A percentile compares a stretch with the other conserved stretches of the same genome.
phyloP scores from a whole-genome alignment of 1,140 invertebrate genomes.

The Lepidostoma basale region DNA sequence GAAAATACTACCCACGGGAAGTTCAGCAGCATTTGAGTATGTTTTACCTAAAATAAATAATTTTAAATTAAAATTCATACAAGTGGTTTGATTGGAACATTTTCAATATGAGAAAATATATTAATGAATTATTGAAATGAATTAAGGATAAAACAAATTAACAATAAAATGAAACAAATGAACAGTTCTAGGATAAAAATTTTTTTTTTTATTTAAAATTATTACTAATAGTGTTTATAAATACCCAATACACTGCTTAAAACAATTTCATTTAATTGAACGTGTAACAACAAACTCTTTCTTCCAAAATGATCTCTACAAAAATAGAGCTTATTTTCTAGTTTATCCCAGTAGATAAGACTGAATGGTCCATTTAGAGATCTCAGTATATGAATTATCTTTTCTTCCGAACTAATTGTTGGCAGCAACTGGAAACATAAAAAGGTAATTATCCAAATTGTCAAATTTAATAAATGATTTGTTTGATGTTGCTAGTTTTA shows the following conservation, averaged over 20 bases:
- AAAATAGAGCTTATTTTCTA: conserved; percentile 73
- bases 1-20: conserved; percentile 77
- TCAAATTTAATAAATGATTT: no score
- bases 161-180: no score
- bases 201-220: no score
- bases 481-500: not conserved
- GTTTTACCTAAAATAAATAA: conserved; percentile 53
- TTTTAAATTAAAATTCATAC: no score
- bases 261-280: conserved; percentile 56
- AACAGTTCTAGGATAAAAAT: no score
- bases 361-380: conserved; percentile 82
- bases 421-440: not conserved
- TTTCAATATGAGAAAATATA: no score
- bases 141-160: no score
- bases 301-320: conserved; percentile 85
- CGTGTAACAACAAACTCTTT: conserved; percentile 77
- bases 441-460: no score
- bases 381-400: conserved; percentile 51
- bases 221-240: not conserved
- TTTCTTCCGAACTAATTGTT: not conserved
- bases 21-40: conserved; percentile 65
- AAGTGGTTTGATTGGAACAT: no score
- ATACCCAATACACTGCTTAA: conserved; percentile 66
- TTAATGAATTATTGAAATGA: no score
- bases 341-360: conserved; percentile 78